Conservation (phyloP, 2,888 invertebrate genomes). For the Drosophila vallismaia region DNA sequence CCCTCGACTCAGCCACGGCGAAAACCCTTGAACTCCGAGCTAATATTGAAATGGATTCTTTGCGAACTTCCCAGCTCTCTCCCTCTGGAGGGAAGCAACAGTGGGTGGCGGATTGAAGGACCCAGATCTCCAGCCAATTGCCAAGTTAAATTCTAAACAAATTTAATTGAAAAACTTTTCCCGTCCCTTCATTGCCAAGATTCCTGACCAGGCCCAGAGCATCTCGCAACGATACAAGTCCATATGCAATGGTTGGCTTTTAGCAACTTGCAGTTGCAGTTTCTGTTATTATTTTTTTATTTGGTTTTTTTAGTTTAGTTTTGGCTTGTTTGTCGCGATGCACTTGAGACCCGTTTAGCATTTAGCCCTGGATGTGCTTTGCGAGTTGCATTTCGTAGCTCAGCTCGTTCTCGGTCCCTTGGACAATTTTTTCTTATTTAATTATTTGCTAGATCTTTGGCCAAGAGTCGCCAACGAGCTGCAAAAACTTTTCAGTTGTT, state of each 20-base stretch:
- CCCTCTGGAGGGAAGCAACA: no score
- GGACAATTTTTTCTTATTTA: conserved; percentile 50
- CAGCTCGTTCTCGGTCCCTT: conserved; percentile 3
- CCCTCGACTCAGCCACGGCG: neutral
- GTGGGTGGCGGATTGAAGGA: conserved; percentile 19
- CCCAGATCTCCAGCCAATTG: conserved; percentile 55
- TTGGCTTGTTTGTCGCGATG: conserved; percentile 68
- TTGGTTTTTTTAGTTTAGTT: conserved; percentile 20
- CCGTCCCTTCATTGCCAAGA: conserved; percentile 54
- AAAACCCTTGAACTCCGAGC: conserved; percentile 22
- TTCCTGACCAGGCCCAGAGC: conserved; percentile 29
- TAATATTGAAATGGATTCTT: conserved; percentile 22
- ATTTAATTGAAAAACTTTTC: conserved; percentile 77
- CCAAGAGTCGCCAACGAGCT: conserved; percentile 52
- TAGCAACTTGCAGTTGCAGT: conserved; percentile 35
- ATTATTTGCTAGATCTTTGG: conserved; percentile 59
- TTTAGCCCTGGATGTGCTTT: conserved; percentile 52
- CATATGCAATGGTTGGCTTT: conserved; percentile 67
- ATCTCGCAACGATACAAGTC: conserved; percentile 61
- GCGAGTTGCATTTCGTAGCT: conserved; percentile 13
- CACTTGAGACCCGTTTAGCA: conserved; percentile 70
- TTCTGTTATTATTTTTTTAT: conserved; percentile 38
- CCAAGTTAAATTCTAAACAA: conserved; percentile 77
- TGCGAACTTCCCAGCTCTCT: conserved; percentile 6
- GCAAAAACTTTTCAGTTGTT: conserved; percentile 55